Base-by-base conservation (phyloP, 1,140 invertebrate genomes). In the Lordiphosa collinella region DNA sequence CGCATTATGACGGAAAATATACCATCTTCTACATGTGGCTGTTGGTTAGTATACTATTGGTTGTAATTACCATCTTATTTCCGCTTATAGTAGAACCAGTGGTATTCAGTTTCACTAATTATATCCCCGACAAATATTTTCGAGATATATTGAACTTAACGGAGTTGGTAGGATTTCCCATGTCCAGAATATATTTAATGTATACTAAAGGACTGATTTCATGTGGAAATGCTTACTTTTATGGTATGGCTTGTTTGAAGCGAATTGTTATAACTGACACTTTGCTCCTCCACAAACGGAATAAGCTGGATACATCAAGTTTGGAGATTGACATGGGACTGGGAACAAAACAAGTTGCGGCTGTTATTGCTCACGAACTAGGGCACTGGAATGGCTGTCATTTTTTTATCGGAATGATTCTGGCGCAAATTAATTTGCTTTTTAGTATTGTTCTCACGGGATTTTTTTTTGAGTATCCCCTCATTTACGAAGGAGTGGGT, bases 161-260 rank as follows among this genome's bases (percentile, higher is more conserved):
- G 2, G 18, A 43, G 22, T 43, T 8, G 2, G 18, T 43, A 0
- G 18, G 11, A 25, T 43, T 43, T 11, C 40, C 40, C 2, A 43
- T 43, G 22, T 43, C 40, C 2, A 25, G 40, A 11, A 43, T 43
- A 25, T 41, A 41, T 22, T 18, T 41, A 41, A 41, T 41, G 38
- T n/a, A 41, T 9, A 41, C 12, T 4, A 22, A 4, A 9, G 10
- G 22, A 18, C 2, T 14, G 11, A n/a, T 16, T 22, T n/a, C 14
- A 41, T 41, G 38, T 41, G 38, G 13, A 41, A 41, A 41, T 25
- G 40, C 18, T 5, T 43, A 43, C 10, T 43, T 43, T 11, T 43
- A 22, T 43, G 40, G 18, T 6, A 25, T 43, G 40, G 18, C 40
- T 11, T 43, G 40, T 5, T 43, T 22, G 3, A 43, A 43, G 22